Conservation (phyloP, 1,140 invertebrate species). For the Rhagoletis pomonella region DNA sequence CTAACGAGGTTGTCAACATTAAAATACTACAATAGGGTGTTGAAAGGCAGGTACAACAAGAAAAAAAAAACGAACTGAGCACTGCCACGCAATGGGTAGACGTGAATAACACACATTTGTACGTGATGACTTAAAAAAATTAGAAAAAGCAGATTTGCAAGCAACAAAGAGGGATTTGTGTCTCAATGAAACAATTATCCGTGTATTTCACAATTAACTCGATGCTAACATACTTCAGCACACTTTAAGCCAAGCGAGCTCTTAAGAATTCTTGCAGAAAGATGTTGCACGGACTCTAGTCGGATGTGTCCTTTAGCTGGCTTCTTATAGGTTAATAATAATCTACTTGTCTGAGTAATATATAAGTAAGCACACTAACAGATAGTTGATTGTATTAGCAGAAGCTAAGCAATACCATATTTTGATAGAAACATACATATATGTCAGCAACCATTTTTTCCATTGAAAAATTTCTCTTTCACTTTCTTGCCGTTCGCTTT, state of each 20-base stretch:
- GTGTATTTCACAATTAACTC: constrained; percentile 1
- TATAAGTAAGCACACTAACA: no score
- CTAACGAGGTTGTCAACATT: constrained; percentile 45
- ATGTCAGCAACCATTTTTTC: no score
- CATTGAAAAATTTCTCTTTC: not conserved
- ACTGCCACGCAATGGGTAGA: not conserved
- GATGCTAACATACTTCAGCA: not conserved
- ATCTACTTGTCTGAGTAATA: no score
- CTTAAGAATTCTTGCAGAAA: no score
- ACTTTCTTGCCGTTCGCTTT: not conserved
- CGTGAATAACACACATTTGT: not conserved
- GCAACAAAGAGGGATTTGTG: not conserved
- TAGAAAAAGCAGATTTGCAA: not conserved
- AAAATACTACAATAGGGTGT: not conserved
- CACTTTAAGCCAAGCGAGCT: not conserved
- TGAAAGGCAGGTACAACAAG: not conserved
- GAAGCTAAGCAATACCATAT: no score
- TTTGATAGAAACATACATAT: no score
- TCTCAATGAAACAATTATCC: constrained; percentile 19
- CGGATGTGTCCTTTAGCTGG: no score
- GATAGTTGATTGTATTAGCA: no score
- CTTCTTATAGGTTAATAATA: no score
- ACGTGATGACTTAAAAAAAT: not conserved
- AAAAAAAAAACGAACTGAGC: not conserved
- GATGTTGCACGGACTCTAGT: no score